phyloP scores from a whole-genome alignment of 2,797 vertebrate species.

The Otolemur crassicaudatus region DNA sequence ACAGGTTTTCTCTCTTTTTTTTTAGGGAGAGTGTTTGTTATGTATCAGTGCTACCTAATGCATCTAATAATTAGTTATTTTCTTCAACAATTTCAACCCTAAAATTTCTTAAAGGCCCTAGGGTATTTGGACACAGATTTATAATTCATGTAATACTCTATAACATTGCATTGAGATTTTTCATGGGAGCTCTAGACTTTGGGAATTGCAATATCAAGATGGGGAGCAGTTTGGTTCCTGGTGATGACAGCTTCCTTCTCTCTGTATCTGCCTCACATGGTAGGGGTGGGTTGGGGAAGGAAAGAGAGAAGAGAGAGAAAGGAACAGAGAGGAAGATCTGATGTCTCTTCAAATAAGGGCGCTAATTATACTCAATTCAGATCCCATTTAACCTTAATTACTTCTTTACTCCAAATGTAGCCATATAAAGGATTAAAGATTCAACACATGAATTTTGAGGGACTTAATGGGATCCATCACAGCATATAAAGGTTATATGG shows the following conservation, averaged over 20 bases:
- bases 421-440: neutral
- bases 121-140: neutral
- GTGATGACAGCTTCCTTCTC: neutral
- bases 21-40: neutral
- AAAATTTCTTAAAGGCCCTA: neutral
- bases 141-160: neutral
- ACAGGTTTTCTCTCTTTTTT: neutral
- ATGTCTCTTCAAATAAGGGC: neutral
- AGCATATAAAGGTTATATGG: neutral
- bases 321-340: neutral
- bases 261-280: neutral
- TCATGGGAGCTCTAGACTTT: neutral
- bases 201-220: neutral
- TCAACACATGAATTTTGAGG: neutral
- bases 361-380: neutral
- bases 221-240: neutral
- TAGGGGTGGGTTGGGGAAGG: neutral
- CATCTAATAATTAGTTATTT: neutral
- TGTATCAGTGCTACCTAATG: neutral
- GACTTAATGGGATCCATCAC: neutral
- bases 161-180: neutral
- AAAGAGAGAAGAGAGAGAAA: accelerated
- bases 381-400: neutral
- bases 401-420: neutral
- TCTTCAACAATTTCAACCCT: neutral